These are phyloP conservation scores for Ceratoteleas bidentatus DNA, from an alignment of 1,140 invertebrate species.

Conservation along the genomic window DNA sequence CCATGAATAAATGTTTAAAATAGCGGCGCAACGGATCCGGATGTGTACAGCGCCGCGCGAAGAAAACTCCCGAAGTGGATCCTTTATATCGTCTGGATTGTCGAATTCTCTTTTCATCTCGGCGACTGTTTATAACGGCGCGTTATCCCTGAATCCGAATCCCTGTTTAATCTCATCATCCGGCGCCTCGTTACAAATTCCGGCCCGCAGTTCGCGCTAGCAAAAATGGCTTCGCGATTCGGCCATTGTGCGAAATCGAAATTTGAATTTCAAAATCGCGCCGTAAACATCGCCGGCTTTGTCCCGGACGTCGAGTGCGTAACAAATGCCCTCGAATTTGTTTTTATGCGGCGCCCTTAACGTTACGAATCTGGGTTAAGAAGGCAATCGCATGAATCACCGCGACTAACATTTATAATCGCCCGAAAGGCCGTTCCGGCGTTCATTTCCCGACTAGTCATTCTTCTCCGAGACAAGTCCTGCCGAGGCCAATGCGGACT, in stretches of 20 bases:
- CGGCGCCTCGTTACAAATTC: constrained; percentile 31
- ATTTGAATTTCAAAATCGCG: constrained; percentile 8
- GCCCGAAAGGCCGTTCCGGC: constrained; percentile 15
- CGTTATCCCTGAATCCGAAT: constrained; percentile 36
- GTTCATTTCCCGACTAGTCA: constrained; percentile 27
- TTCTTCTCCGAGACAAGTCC: constrained; percentile 6
- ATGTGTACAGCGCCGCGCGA: background rate
- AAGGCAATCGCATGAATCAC: constrained; percentile 39
- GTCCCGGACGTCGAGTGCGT: constrained; percentile 10
- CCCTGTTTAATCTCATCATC: constrained; percentile 58
- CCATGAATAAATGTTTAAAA: constrained; percentile 1
- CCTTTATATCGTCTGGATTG: constrained; percentile 42
- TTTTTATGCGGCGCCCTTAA: constrained; percentile 21
- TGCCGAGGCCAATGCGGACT: too few species aligned
- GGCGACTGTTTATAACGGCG: constrained; percentile 50
- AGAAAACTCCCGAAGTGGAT: constrained; percentile 9
- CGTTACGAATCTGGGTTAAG: constrained; percentile 30
- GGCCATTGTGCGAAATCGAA: constrained; percentile 5
- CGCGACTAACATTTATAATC: constrained; percentile 29
- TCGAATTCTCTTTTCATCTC: constrained; percentile 57
- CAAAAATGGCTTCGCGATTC: constrained; percentile 18
- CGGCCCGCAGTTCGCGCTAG: constrained; percentile 16
- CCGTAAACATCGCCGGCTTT: constrained; percentile 27
- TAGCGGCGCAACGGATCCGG: background rate
- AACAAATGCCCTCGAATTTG: constrained; percentile 9